These are phyloP conservation scores for Drosophila quadrilineata DNA, from an alignment of 1,140 invertebrate species.

Conservation along the genomic window DNA sequence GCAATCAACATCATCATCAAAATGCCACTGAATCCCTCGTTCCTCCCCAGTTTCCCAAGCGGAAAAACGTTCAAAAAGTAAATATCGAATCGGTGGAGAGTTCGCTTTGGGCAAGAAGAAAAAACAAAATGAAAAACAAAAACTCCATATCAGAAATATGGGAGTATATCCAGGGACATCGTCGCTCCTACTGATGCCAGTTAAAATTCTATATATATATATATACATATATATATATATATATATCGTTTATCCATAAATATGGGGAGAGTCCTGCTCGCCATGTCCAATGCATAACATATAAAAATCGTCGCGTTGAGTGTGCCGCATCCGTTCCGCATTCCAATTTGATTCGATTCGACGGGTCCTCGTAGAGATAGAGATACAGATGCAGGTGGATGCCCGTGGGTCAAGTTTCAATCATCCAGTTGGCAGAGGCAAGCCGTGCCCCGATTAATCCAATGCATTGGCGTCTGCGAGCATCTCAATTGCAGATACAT, in stretches of 20 bases:
- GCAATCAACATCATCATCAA: conserved; percentile 66
- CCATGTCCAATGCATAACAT: conserved; percentile 7
- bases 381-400: no score
- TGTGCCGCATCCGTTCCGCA: conserved; percentile 27
- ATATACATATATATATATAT: conserved; percentile 21
- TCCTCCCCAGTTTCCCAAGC: conserved; percentile 10
- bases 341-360: neutral
- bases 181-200: conserved; percentile 7
- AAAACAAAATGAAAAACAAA: conserved; percentile 43
- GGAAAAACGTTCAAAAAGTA: conserved; percentile 55
- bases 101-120: conserved; percentile 37
- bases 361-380: no score
- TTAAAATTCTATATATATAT: conserved; percentile 10
- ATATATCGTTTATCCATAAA: no score
- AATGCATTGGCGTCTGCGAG: conserved; percentile 87
- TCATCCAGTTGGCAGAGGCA: conserved; percentile 89
- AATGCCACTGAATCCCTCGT: conserved; percentile 43
- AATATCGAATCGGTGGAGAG: conserved; percentile 33
- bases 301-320: conserved; percentile 15
- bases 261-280: no score
- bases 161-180: neutral
- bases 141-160: conserved; percentile 35
- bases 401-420: conserved; percentile 78
- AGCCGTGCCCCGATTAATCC: conserved; percentile 94
- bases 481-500: conserved; percentile 88